Evolutionary conservation across 2,113 vertebrate genomes (phyloP).

Genomic region (Pseudorasbora parva): DNA sequence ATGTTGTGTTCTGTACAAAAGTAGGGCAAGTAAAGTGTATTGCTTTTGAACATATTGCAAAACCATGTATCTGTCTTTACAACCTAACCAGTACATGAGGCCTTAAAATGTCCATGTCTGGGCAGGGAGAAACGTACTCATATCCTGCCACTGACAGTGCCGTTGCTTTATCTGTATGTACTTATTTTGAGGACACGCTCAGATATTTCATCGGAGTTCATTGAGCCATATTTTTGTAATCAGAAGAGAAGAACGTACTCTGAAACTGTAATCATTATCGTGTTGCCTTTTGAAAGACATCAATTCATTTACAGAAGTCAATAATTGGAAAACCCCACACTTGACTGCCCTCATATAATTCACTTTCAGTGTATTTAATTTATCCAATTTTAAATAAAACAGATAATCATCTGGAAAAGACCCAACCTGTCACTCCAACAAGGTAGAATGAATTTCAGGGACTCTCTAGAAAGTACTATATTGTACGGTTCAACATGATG

Average conservation of each 20-base stretch:
- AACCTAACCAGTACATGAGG: conserved; percentile 11
- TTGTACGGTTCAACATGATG: not conserved
- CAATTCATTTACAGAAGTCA: conserved; percentile 41
- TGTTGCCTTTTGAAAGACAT: conserved; percentile 31
- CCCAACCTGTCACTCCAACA: not conserved
- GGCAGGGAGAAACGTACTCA: not conserved
- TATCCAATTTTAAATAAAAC: conserved; percentile 14
- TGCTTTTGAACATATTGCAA: conserved; percentile 37
- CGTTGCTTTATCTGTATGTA: not conserved
- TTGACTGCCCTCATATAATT: conserved; percentile 49
- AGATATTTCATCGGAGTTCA: conserved; percentile 14
- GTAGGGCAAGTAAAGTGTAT: not conserved
- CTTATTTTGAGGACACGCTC: not conserved
- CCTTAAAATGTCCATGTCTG: not conserved
- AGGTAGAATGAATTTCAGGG: not conserved
- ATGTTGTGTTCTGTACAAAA: not conserved
- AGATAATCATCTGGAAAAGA: not conserved
- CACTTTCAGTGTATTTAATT: conserved; percentile 40
- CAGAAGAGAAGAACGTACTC: conserved; percentile 10
- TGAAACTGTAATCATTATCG: not conserved
- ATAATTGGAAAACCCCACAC: conserved; percentile 48
- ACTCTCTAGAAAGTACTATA: not conserved
- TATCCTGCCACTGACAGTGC: not conserved
- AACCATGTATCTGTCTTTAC: conserved; percentile 31
- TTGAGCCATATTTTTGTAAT: conserved; percentile 3